Conservation (phyloP, 2,113 vertebrate species). For the Siphamia tubifer region DNA sequence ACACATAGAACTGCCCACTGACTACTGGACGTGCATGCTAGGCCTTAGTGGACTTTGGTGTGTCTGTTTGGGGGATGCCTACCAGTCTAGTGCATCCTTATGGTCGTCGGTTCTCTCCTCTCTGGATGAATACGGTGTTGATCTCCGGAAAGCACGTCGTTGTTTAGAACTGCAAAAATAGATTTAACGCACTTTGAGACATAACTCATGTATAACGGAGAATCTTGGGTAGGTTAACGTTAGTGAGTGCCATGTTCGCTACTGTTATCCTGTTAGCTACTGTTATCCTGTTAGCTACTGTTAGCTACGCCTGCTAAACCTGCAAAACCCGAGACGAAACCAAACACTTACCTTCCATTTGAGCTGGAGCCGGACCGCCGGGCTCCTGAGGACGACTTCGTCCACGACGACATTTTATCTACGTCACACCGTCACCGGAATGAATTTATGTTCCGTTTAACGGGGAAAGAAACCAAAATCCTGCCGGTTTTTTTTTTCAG, state of each 20-base stretch:
- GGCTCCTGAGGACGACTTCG: conserved; percentile 48
- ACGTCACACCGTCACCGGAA: neutral
- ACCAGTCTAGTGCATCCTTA: conserved; percentile 67
- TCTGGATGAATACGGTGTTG: conserved; percentile 61
- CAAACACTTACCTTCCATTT: conserved; percentile 74
- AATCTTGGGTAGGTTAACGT: neutral
- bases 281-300: too few relatives aligned
- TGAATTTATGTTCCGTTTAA: neutral
- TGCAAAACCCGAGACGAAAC: neutral
- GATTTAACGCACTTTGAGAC: too few relatives aligned
- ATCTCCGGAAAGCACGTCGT: conserved; percentile 59
- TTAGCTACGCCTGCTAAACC: too few relatives aligned
- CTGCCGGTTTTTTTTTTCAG: neutral
- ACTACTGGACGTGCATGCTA: neutral
- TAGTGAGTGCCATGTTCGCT: neutral
- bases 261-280: conserved; percentile 16
- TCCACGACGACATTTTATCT: conserved; percentile 74
- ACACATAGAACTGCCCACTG: too few relatives aligned
- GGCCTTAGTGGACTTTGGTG: neutral
- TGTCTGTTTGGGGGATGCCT: neutral
- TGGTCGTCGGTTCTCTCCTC: conserved; percentile 64
- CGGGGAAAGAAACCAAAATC: accelerated
- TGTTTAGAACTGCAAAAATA: conserved; percentile 40
- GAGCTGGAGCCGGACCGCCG: conserved; percentile 55
- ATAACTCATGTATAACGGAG: neutral